Base-by-base conservation (phyloP, 2,113 vertebrate species). In the Lagopus leucura region DNA sequence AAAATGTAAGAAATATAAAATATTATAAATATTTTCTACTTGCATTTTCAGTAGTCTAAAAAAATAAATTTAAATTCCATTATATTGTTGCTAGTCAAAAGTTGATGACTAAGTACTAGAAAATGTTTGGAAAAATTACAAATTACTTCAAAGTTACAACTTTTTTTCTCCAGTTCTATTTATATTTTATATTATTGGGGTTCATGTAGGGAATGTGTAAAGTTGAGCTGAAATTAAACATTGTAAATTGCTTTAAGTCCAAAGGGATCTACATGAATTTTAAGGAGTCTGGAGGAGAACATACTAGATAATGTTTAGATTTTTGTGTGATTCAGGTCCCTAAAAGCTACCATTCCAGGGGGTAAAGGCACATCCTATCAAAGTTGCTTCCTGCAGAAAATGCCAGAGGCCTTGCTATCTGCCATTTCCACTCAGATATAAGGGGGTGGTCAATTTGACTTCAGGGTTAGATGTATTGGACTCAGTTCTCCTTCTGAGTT, bases 351-450 rank as follows among this genome's bases (percentile, higher is more conserved):
- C 19, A 25, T 88, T 60, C 50, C 80, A 77, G n/a, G 24, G 71
- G 27, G 34, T 34, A 69, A 84, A 70, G 38, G 73, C 70, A 78
- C 27, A 78, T 89, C 70, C 38, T 66, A 64, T 83, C 48, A 64
- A 74, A 83, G 50, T 32, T 83, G 20, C 60, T 92, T 93, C 67
- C 65, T 88, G 73, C 32, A 73, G 47, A 90, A 92, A 72, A 89
- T 60, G 57, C 47, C 11, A 8, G 84, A 92, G 90, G n/a, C 27
- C 27, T 86, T 90, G 40, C 38, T 50, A 42, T 67, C 52, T 88
- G 11, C 48, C 22, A 7, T 50, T 50, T 50, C 48, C 48, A 24
- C 22, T 50, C 11, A 80, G 86, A 27, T 38, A 55, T 18, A 28
- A 70, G 45, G 54, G 42, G 60, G 15, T 71, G 92, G 83, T 86